phyloP scores from a whole-genome alignment of 2,888 invertebrate genomes.

The Lamproptera curius region DNA sequence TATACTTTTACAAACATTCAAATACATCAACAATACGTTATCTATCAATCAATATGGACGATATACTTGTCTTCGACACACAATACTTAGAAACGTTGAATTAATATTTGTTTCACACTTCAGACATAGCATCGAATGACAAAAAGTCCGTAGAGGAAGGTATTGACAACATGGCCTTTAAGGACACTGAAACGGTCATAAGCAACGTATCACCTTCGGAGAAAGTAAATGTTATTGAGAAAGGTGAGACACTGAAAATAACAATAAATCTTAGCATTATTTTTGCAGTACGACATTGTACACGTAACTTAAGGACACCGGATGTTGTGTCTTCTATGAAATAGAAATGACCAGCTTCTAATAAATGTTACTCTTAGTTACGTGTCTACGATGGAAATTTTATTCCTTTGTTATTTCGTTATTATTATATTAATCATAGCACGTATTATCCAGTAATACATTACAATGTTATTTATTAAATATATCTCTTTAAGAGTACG shows the following conservation, averaged over 20 bases:
- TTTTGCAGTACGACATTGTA: too few relatives aligned
- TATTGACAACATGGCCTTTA: constrained; percentile 49
- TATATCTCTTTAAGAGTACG: too few relatives aligned
- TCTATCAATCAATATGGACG: not conserved
- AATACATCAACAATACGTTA: not conserved
- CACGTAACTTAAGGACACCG: too few relatives aligned
- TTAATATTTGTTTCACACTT: constrained; percentile 15
- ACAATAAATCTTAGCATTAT: not conserved
- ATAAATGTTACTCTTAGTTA: too few relatives aligned
- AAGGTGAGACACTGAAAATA: constrained; percentile 31
- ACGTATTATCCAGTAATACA: too few relatives aligned
- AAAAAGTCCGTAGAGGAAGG: constrained; percentile 57
- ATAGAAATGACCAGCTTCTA: too few relatives aligned
- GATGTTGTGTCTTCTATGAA: too few relatives aligned
- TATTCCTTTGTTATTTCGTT: too few relatives aligned
- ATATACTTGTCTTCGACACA: not conserved
- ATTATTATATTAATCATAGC: too few relatives aligned
- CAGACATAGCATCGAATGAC: constrained; percentile 55
- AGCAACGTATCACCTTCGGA: constrained; percentile 32
- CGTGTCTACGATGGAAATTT: too few relatives aligned
- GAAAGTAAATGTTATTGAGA: constrained; percentile 31
- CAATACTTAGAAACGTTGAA: not conserved
- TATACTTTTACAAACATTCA: too few relatives aligned
- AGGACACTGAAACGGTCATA: constrained; percentile 28
- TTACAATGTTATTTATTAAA: too few relatives aligned